Evolutionary conservation across 2,113 vertebrate species (phyloP).

Genomic region (Meles meles): DNA sequence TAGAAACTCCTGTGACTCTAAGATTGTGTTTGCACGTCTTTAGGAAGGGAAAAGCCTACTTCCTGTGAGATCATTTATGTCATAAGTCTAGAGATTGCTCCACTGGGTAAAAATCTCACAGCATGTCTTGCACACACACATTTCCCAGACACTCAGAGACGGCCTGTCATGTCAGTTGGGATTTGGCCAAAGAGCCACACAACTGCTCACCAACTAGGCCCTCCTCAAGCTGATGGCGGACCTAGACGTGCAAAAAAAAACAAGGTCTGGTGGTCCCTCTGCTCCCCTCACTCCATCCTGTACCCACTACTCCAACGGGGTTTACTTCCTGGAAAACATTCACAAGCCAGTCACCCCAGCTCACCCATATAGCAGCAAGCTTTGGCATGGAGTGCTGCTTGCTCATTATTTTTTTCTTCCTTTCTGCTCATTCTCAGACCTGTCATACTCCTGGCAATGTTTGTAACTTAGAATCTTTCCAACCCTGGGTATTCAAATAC

Average conservation of each 20-base stretch:
- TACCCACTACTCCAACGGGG: not conserved
- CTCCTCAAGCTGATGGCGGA: not conserved
- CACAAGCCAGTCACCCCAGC: not conserved
- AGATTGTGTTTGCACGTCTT: not conserved
- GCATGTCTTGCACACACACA: not conserved
- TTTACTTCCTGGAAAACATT: conserved; percentile 18
- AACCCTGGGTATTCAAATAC: conserved; percentile 32
- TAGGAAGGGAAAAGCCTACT: not conserved
- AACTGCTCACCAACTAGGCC: not conserved
- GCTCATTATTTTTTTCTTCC: not conserved
- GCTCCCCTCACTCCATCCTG: not conserved
- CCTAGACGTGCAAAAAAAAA: not conserved
- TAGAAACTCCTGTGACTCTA: not conserved
- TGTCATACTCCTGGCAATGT: not conserved
- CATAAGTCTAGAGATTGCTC: not conserved
- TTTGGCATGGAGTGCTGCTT: not conserved
- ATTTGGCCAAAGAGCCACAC: not conserved
- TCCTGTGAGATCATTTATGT: not conserved
- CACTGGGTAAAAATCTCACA: not conserved
- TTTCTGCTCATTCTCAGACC: not conserved
- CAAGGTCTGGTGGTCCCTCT: not conserved
- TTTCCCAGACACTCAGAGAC: not conserved
- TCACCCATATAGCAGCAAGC: not conserved
- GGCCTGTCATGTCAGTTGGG: not conserved
- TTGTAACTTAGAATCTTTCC: not conserved